Base-by-base conservation (phyloP, 1,140 invertebrate genomes). In the Drosophila trapezifrons region DNA sequence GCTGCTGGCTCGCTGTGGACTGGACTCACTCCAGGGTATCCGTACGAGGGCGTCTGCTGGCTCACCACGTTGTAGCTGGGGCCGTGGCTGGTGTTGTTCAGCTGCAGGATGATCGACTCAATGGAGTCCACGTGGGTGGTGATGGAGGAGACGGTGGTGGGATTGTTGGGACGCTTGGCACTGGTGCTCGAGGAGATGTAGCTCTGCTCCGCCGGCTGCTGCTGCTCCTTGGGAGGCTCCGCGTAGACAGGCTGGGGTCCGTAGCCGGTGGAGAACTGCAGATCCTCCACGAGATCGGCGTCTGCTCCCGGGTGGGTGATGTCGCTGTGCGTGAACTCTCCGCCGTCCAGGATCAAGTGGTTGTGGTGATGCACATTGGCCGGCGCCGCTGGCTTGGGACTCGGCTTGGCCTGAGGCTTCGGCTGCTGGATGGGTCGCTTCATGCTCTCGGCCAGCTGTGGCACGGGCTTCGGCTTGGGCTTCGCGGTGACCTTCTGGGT, bases 41-140 rank as follows among this genome's bases (percentile, higher is more conserved):
- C 80, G 13, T 90, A 90, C 0, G 85, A 64, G 1, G 85, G 80
- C 10, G 85, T 86, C 72, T 90, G 86, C 45, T 91, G 83, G 42
- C 64, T 90, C 2, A 90, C 85, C 17, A 91, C 84, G 47, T 91
- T 91, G 63, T 92, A 92, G 47, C 79, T 85, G 42, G 91, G 91
- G 0, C 91, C 91, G 17, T 93, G 93, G 58, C 92, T 93, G n/a
- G 93, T 94, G 18, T 94, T 93, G 75, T 95, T 95, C 15, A 96
- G 80, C 87, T 95, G 95, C 32, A 95, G 93, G 58, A 96, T 94
- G 10, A 96, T 95, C 20, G 93, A 94, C 54, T 94, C 91, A 56
- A 94, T 94, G 4, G 94, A 94, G 20, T 93, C 93, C 8, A 94
- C 81, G 69, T 94, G 93, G 4, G 91, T 92, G n/a, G 92, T 78